These are phyloP conservation scores for Drosophila mimetica DNA, from an alignment of 2,888 invertebrate genomes.

Conservation along the genomic window DNA sequence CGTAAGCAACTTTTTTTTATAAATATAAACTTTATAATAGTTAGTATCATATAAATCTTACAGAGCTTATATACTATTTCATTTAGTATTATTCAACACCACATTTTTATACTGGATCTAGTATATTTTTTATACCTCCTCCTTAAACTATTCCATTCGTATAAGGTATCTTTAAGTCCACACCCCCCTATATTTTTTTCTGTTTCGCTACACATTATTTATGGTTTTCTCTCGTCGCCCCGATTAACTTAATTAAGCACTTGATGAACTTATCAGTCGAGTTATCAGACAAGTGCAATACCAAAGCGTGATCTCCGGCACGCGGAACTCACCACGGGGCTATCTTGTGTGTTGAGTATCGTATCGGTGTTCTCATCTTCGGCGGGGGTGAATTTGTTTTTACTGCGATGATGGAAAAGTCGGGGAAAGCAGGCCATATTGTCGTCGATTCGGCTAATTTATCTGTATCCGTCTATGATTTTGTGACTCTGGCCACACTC, in stretches of 20 bases:
- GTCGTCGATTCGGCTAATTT: conserved; percentile 2
- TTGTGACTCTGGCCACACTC: conserved; percentile 4
- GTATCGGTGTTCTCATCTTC: conserved; percentile 80
- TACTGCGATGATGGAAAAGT: conserved; percentile 72
- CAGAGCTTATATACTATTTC: no score
- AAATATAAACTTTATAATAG: no score
- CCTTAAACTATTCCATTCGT: no score
- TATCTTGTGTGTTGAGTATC: conserved; percentile 73
- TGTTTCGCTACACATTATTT: conserved; percentile 39
- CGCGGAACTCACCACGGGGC: conserved; percentile 79
- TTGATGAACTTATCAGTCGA: conserved; percentile 69
- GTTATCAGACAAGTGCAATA: conserved; percentile 49
- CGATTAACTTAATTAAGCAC: conserved; percentile 76
- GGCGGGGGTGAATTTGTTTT: conserved; percentile 79
- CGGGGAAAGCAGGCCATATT: conserved; percentile 82
- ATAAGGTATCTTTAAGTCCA: no score
- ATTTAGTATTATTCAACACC: no score
- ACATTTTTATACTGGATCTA: no score
- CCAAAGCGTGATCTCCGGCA: conserved; percentile 18
- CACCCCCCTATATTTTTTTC: conserved; percentile 4
- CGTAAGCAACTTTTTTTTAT: no score
- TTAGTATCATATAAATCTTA: no score
- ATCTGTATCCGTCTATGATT: background rate
- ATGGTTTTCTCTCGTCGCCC: conserved; percentile 40
- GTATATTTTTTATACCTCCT: no score